These are phyloP conservation scores for Endotricha flammealis DNA, from an alignment of 2,888 invertebrate genomes.

Conservation along the genomic window DNA sequence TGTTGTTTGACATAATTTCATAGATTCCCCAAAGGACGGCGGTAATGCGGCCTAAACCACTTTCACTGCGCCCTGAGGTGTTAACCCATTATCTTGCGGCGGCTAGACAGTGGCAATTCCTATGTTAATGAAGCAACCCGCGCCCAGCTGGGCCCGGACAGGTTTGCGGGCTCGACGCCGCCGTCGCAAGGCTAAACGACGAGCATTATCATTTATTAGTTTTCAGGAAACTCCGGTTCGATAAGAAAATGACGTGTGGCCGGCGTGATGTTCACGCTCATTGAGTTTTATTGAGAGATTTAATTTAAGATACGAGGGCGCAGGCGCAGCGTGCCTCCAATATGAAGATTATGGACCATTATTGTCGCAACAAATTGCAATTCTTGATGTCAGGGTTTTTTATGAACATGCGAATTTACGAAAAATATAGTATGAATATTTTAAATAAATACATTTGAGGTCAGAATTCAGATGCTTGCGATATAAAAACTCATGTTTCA, in stretches of 20 bases:
- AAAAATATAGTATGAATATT: too few relatives aligned
- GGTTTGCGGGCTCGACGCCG: slow-evolving; percentile 30
- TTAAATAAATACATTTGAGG: too few relatives aligned
- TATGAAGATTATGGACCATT: slow-evolving; percentile 4
- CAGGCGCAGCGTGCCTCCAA: slow-evolving; percentile 11
- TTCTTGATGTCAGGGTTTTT: too few relatives aligned
- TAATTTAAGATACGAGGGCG: slow-evolving; percentile 19
- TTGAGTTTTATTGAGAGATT: slow-evolving; percentile 18
- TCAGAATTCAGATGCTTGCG: too few relatives aligned
- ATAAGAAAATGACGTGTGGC: slow-evolving; percentile 23
- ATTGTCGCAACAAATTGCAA: slow-evolving; percentile 7
- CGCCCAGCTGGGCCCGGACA: slow-evolving; percentile 33
- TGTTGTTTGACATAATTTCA: not conserved
- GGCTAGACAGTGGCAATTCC: slow-evolving; percentile 57
- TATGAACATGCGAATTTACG: too few relatives aligned
- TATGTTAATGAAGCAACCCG: slow-evolving; percentile 55
- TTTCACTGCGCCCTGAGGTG: slow-evolving; percentile 57
- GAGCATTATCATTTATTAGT: slow-evolving; percentile 46
- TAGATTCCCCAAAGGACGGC: not conserved
- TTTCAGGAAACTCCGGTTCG: slow-evolving; percentile 47
- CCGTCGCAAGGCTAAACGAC: slow-evolving; percentile 42
- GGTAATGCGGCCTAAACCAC: slow-evolving; percentile 28
- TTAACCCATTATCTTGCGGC: slow-evolving; percentile 50
- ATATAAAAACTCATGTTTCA: too few relatives aligned
- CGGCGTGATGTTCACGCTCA: slow-evolving; percentile 18